Evolutionary conservation across 1,140 invertebrate genomes (phyloP).

Genomic region (Venustaconcha ellipsiformis): DNA sequence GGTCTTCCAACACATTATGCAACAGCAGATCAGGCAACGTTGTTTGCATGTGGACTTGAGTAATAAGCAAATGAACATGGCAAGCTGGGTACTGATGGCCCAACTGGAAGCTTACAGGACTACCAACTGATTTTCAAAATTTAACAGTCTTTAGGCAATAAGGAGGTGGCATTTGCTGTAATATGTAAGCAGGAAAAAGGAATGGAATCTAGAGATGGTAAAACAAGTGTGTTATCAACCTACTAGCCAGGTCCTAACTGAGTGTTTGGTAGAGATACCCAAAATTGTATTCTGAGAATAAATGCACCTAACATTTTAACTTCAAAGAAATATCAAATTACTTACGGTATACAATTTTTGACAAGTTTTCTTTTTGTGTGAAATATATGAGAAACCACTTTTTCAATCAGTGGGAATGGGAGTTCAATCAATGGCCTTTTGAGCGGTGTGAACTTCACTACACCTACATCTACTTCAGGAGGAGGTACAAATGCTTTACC

Average conservation of each 20-base stretch:
- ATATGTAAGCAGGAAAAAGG: background rate
- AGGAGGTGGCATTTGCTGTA: too few relatives aligned
- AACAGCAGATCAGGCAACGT: too few relatives aligned
- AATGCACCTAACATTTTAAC: background rate
- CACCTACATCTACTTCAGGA: slow-evolving; percentile 95
- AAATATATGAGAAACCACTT: slow-evolving; percentile 89
- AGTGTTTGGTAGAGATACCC: background rate
- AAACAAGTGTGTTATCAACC: background rate
- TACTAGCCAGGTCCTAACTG: background rate
- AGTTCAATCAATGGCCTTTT: slow-evolving; percentile 81
- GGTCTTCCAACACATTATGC: too few relatives aligned
- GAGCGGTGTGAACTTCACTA: slow-evolving; percentile 88
- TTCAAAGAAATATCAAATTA: slow-evolving; percentile 11
- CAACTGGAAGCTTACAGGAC: too few relatives aligned
- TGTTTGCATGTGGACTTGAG: too few relatives aligned
- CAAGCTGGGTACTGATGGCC: too few relatives aligned
- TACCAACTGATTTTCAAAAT: too few relatives aligned
- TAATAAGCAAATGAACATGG: too few relatives aligned
- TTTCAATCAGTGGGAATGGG: slow-evolving; percentile 90
- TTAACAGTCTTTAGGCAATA: too few relatives aligned
- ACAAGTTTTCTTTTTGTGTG: slow-evolving; percentile 88
- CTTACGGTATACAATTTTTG: slow-evolving; percentile 75
- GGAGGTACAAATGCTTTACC: slow-evolving; percentile 90
- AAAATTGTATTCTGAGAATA: background rate
- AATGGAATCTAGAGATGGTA: background rate